These are phyloP conservation scores for Trypoxylus dichotomus DNA, from an alignment of 1,140 invertebrate genomes.

Conservation along the genomic window DNA sequence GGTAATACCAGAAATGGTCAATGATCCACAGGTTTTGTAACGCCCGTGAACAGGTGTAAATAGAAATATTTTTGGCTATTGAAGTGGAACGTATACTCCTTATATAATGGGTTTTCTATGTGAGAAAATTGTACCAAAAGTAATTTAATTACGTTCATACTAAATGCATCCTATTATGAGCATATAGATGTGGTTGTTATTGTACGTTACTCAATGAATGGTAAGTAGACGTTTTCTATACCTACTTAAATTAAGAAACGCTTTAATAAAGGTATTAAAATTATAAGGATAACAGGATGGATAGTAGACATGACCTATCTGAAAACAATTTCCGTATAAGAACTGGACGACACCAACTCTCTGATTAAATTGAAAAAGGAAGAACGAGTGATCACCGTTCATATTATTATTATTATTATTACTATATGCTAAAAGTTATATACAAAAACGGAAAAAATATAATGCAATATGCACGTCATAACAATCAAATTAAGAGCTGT, in stretches of 20 bases:
- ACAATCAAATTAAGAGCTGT: too few relatives aligned
- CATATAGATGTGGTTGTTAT: not conserved
- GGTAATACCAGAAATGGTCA: constrained; percentile 18
- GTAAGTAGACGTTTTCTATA: not conserved
- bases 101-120: constrained; percentile 8
- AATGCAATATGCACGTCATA: too few relatives aligned
- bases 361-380: too few relatives aligned
- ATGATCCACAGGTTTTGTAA: constrained; percentile 10
- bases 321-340: too few relatives aligned
- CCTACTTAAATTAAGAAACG: not conserved
- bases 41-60: constrained; percentile 20
- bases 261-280: not conserved
- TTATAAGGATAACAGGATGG: not conserved
- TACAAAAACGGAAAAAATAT: too few relatives aligned
- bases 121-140: constrained; percentile 13
- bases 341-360: too few relatives aligned
- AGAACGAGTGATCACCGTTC: too few relatives aligned
- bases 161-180: not conserved
- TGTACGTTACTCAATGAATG: not conserved
- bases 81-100: constrained; percentile 10
- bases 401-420: too few relatives aligned
- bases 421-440: too few relatives aligned
- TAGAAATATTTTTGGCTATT: constrained; percentile 25
- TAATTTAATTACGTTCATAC: constrained; percentile 16
- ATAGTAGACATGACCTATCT: too few relatives aligned